A percentile compares a stretch with the other conserved stretches of the same genome.
phyloP scores from a whole-genome alignment of 1,140 invertebrate species.

The Octopus bimaculoides region DNA sequence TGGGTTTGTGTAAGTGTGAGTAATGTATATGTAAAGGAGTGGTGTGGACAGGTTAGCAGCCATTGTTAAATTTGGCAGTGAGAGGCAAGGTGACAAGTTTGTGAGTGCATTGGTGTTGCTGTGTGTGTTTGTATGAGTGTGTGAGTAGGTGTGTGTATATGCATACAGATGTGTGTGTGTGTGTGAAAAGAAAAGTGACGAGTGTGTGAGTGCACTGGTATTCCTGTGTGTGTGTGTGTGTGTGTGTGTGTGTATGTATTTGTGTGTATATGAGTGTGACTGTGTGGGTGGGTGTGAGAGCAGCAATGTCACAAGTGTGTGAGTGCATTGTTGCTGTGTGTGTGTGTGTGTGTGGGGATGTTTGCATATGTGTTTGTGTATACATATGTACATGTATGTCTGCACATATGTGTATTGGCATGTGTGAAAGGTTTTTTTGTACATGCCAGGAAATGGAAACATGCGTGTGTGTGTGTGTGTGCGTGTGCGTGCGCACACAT shows the following conservation, averaged over 20 bases:
- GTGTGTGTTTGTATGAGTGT: no score
- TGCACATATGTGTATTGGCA: neutral
- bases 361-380: neutral
- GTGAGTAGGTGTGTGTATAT: constrained; percentile 8
- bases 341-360: neutral
- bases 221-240: no score
- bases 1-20: no score
- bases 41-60: no score
- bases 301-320: neutral
- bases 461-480: neutral
- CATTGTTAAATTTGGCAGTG: no score
- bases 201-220: neutral
- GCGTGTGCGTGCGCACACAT: neutral
- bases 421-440: neutral
- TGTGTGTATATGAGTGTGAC: neutral
- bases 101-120: no score
- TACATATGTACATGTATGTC: neutral
- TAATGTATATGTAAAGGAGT: no score
- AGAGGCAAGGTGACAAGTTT: no score
- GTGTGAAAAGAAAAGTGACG: constrained; percentile 6
- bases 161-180: constrained; percentile 12
- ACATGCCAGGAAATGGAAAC: neutral
- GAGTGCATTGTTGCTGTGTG: neutral
- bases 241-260: neutral
- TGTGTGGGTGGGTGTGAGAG: neutral